Evolutionary conservation across 2,113 vertebrate genomes (phyloP).

Genomic region (Tinamus guttatus): DNA sequence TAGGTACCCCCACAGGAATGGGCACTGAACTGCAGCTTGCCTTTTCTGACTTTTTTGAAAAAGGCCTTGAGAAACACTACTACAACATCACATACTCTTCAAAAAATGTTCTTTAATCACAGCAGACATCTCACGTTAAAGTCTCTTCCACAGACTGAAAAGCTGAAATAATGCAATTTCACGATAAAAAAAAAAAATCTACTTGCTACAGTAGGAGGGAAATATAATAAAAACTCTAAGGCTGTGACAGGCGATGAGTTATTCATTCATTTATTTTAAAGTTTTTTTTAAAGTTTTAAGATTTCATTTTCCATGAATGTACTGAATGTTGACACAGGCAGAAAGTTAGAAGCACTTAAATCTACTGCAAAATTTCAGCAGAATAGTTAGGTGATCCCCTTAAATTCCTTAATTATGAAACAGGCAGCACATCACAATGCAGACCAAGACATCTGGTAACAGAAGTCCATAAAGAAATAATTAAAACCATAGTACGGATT

Average conservation of each 20-base stretch:
- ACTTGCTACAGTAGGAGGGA: neutral
- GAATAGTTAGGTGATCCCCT: neutral
- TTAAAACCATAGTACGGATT: neutral
- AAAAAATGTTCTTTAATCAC: neutral
- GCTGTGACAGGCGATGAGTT: neutral
- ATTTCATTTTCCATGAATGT: neutral
- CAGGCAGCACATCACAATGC: neutral
- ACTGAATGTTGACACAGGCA: neutral
- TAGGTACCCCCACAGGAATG: neutral
- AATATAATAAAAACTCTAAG: neutral
- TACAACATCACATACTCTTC: neutral
- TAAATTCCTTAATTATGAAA: neutral
- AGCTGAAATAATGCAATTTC: neutral
- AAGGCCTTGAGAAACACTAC: neutral
- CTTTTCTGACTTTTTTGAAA: neutral
- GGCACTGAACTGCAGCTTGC: neutral
- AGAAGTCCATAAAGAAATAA: neutral
- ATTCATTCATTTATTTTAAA: neutral
- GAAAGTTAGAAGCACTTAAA: neutral
- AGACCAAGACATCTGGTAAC: neutral
- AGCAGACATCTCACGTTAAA: neutral
- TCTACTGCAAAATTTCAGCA: neutral
- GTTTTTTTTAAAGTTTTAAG: neutral
- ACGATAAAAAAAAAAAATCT: neutral
- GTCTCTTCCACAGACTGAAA: constrained; percentile 2